Base-by-base conservation (phyloP, 1,140 invertebrate genomes). In the Zophobas atratus region DNA sequence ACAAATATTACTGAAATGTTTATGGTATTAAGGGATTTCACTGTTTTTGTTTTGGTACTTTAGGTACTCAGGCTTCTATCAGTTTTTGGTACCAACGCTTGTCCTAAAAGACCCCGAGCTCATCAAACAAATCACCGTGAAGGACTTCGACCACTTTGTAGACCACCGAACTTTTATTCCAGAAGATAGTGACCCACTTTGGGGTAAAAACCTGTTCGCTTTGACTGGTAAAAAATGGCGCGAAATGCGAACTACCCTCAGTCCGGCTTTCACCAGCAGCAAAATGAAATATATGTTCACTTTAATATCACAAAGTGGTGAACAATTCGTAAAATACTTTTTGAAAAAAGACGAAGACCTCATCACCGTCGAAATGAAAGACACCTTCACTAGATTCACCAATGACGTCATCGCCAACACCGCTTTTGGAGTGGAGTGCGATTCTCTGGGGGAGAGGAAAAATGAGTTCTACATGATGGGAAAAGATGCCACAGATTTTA, bases 211-310 rank as follows among this genome's bases (percentile, higher is more conserved):
- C 80, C 67, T 83, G 81, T 79, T 84, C 33, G 75, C 81, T 35
- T 71, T 87, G 35, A 79, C 53, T 48, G 83, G 71, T 88, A 0
- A 88, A 87, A 8, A 84, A 88, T 91, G 89, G 90, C 87, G 87
- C 36, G 87, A 90, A 57, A 89, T 91, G 87, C 82, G 90, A 0
- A 86, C 87, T 0, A 89, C 88, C 0, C 75, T 92, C 0, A 90
- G 88, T 41, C 90, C 91, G 1, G 87, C 88, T 0, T 92, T 92
- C 78, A 92, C 91, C 0, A 84, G 87, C 1, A 88, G 88, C 32
- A 91, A 91, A 82, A 90, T 92, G 89, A 86, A 87, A 36, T 78
- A 72, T 51, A 90, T 90, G 88, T 89, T 87, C 56, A 77, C 80
- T 0, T 75, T 90, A 4, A 89, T 91, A 83, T 82, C 82, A 4